Percentiles rank a stretch among this genome's conserved stretches.
Conservation (phyloP, 2,888 invertebrate species). For the Sericinus montela region DNA sequence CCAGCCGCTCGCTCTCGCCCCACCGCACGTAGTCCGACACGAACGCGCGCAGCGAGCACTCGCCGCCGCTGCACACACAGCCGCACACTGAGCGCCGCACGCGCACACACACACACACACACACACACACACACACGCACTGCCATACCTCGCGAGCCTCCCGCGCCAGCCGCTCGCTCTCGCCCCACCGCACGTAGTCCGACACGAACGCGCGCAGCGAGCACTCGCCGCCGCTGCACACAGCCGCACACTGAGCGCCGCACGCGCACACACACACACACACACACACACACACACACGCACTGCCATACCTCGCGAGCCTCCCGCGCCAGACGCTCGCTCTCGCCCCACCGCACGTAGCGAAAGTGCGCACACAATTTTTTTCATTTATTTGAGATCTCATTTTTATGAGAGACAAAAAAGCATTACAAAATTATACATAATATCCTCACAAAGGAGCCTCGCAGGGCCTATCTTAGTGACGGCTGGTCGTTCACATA, state of each 20-base stretch:
- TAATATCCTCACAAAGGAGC: too few relatives aligned
- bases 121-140: too few relatives aligned
- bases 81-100: too few relatives aligned
- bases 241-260: too few relatives aligned
- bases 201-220: conserved; percentile 90
- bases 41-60: conserved; percentile 90
- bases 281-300: too few relatives aligned
- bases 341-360: conserved; percentile 92
- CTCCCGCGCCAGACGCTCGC: conserved; percentile 78
- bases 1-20: conserved; percentile 87
- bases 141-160: conserved; percentile 40
- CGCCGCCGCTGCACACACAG: conserved; percentile 37
- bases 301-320: conserved; percentile 43
- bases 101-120: too few relatives aligned
- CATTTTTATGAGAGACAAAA: too few relatives aligned
- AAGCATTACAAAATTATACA: too few relatives aligned
- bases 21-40: conserved; percentile 92
- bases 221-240: conserved; percentile 71
- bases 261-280: too few relatives aligned
- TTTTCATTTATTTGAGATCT: too few relatives aligned
- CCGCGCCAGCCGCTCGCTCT: conserved; percentile 82
- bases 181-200: conserved; percentile 92
- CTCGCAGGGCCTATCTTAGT: too few relatives aligned
- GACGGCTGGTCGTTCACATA: too few relatives aligned
- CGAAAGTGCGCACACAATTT: conserved; percentile 91